Base-by-base conservation (phyloP, 2,888 invertebrate genomes). In the Drosophila flavopinicola region DNA sequence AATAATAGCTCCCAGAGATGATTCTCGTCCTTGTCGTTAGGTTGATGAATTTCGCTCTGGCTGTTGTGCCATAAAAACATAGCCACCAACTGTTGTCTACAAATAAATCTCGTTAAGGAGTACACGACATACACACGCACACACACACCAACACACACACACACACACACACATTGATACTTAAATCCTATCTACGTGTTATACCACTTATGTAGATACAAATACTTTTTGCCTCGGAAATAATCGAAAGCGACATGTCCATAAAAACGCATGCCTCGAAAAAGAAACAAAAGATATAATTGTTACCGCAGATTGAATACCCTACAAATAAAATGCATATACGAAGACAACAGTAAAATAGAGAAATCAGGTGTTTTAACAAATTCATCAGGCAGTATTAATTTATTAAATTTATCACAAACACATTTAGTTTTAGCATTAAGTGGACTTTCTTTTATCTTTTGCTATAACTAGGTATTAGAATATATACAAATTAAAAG, bases 1-100 rank as follows among this genome's bases (percentile, higher is more conserved):
- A 78, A 76, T 84, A 70, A 85, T 82, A 88, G 89, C 90, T 89
- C 85, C 87, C 89, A 82, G 88, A 85, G 39, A 84, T 85, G 82
- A 80, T 69, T 44, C 49, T 54, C 48, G 58, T 67, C 53, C 76
- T 61, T 79, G 75, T 77, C 79, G 82, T 82, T 79, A 67, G 66
- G 44, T 74, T 83, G 80, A 83, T 84, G 83, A 82, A 83, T 82
- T 70, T 78, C 60, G 57, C 51, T 59, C 56, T 52, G 54, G 57
- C 57, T 77, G 66, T 61, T 71, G 38, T 70, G 69, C 63, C 82
- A 78, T 75, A 85, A 78, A 83, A 76, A 72, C 77, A 72, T 75
- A 77, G 59, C 68, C 72, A 77, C 74, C 83, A 85, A 84, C 74
- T 83, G 85, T 72, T 85, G 83, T 78, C 84, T 75, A 85, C 83